Evolutionary conservation across 1,140 invertebrate species (phyloP).

Genomic region (Lutraria rhynchaena): DNA sequence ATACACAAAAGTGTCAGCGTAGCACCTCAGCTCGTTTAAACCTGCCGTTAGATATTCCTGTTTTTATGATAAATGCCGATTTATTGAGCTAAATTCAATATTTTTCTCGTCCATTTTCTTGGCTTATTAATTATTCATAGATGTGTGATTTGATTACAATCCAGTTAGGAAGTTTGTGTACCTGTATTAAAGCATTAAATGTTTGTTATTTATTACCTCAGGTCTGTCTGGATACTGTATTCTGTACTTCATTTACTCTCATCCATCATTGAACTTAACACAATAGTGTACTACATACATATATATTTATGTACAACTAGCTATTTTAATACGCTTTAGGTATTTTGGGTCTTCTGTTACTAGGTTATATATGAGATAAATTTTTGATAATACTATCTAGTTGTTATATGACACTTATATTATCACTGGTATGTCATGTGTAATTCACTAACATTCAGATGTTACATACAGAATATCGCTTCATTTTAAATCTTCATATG

Average conservation of each 20-base stretch:
- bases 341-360: conserved; percentile 42
- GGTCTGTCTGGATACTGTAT: too few species aligned
- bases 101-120: neutral
- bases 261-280: neutral
- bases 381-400: conserved; percentile 35
- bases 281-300: conserved; percentile 19
- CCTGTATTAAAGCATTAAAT: too few species aligned
- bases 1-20: neutral
- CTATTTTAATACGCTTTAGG: conserved; percentile 29
- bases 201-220: too few species aligned
- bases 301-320: neutral
- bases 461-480: neutral
- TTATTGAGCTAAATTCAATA: conserved; percentile 41
- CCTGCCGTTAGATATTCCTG: neutral
- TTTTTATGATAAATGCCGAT: neutral
- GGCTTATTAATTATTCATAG: conserved; percentile 37
- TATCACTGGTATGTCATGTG: conserved; percentile 41
- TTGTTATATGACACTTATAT: conserved; percentile 43
- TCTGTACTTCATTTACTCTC: too few species aligned
- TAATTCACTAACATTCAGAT: neutral
- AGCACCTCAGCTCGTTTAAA: conserved; percentile 7
- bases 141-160: conserved; percentile 36
- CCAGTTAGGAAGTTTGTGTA: neutral
- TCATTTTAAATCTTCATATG: neutral
- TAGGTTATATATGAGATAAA: conserved; percentile 49